phyloP scores from a whole-genome alignment of 23 tunicate species.

The Clavelina lepadiformis region DNA sequence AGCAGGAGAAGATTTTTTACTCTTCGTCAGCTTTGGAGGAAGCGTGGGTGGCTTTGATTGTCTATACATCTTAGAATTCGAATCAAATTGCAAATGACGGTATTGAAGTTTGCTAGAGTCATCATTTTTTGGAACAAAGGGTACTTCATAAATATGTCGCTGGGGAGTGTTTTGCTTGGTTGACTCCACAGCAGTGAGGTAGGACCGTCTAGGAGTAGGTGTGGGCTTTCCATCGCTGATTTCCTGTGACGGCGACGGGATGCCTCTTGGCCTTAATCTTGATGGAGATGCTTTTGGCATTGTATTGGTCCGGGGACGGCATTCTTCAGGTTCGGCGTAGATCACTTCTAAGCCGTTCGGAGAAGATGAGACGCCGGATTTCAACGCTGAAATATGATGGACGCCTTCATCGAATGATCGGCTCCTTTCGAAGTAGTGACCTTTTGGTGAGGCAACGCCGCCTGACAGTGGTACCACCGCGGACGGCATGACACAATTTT shows the following conservation, averaged over 20 bases:
- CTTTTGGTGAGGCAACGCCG: background rate
- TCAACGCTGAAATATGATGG: no score
- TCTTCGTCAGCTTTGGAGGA: slow-evolving; percentile 24
- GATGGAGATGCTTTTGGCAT: slow-evolving; percentile 39
- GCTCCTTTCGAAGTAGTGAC: slow-evolving; percentile 19
- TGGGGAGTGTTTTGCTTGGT: background rate
- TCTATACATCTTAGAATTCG: slow-evolving; percentile 17
- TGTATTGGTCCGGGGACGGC: slow-evolving; percentile 26
- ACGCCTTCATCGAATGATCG: slow-evolving; percentile 39
- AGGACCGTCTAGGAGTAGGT: slow-evolving; percentile 65
- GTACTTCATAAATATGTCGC: slow-evolving; percentile 6
- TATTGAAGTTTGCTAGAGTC: background rate
- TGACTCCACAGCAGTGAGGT: slow-evolving; percentile 64
- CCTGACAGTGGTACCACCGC: background rate
- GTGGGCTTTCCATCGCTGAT: slow-evolving; percentile 1
- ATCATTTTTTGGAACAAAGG: background rate
- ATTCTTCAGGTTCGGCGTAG: slow-evolving; percentile 22
- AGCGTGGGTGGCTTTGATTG: slow-evolving; percentile 45
- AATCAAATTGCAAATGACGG: slow-evolving; percentile 25
- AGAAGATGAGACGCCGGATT: no score
- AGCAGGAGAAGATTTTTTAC: background rate
- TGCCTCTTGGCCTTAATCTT: background rate
- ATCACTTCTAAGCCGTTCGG: slow-evolving; percentile 5
- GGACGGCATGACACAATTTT: slow-evolving; percentile 40
- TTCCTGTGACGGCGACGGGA: background rate